Evolutionary conservation across 2,888 invertebrate genomes (phyloP), one percentile per base, ranked within the genome.

Genomic region (Amphiduros pacificus): DNA sequence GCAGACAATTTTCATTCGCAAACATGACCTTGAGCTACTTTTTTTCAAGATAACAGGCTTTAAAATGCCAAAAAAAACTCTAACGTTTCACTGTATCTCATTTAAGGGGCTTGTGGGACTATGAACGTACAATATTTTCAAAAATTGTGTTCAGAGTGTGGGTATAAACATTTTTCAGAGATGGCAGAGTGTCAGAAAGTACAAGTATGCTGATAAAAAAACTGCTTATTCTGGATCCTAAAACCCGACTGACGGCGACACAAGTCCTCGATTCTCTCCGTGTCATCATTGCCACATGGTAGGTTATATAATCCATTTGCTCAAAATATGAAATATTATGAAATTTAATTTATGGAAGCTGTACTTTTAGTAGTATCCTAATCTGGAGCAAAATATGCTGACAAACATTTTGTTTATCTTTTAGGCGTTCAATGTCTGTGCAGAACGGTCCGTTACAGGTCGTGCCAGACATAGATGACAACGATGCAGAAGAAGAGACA

Each of bases 171-270:
- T 6, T 63, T 73, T 77, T 27, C 73, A 87, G 86, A 71, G 86
- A 87, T 72, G 85, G 84, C 4, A 80, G 85, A 63, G 86, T 89
- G 4, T 87, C 88, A 0, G 88, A 88, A 66, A 87, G 85, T 69
- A 89, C 89, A 1, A 87, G 87, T 65, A 86, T 86, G 64, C 82
- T 91, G 36, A 90, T 91, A 64, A 86, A 87, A 74, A 86, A 88
- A 70, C 82, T 91, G 52, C 80, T 91, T 36, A 87, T 88, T 11
- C 85, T 90, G 72, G 88, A 90, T 78, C 89, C 90, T 0, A 86
- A 86, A 69, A 86, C 87, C 68, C 85, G 91, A 71, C 81, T 89
- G 70, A 85, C 89, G 3, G 90, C 90, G 9, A 83, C 86, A 40
- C 87, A 90, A 83, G 89, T 90, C 62, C 78, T 89, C 60, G 88